A percentile compares a stretch with the other conserved stretches of the same genome.
These are phyloP conservation scores for Phrynosoma platyrhinos DNA, from an alignment of 2,113 vertebrate genomes.

Conservation along the genomic window DNA sequence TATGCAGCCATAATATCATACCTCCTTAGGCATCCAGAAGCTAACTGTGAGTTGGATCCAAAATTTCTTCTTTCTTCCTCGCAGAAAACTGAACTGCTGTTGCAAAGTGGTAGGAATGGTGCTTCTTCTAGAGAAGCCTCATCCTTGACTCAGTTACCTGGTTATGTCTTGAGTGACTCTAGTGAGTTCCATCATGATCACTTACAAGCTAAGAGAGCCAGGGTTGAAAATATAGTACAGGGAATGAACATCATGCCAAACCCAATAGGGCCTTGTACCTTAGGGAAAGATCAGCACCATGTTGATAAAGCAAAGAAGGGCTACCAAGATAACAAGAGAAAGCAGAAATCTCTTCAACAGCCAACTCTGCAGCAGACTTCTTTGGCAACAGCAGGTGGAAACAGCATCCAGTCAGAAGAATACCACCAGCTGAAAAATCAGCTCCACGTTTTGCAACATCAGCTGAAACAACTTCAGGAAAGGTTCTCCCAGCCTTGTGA, in stretches of 20 bases:
- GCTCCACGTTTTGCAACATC: constrained; percentile 87
- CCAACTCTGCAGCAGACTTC: constrained; percentile 70
- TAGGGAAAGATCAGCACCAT: constrained; percentile 60
- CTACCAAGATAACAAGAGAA: constrained; percentile 85
- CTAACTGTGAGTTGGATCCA: constrained; percentile 77
- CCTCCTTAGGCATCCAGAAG: constrained; percentile 77
- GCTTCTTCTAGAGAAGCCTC: constrained; percentile 74
- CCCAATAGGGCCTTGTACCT: constrained; percentile 39
- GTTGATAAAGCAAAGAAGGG: constrained; percentile 68
- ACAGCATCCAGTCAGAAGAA: constrained; percentile 74
- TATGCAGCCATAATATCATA: constrained; percentile 81
- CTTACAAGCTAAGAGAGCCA: constrained; percentile 87
- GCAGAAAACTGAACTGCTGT: constrained; percentile 62
- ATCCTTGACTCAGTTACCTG: constrained; percentile 47
- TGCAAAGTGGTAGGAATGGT: constrained; percentile 73
- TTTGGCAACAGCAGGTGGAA: constrained; percentile 6
- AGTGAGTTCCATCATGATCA: constrained; percentile 80
- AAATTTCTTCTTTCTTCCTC: constrained; percentile 75
- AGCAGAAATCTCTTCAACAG: constrained; percentile 83
- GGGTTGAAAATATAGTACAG: constrained; percentile 92
- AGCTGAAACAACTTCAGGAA: constrained; percentile 86
- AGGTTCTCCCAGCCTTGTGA: constrained; percentile 84
- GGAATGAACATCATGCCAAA: constrained; percentile 85
- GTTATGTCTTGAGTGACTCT: constrained; percentile 65
- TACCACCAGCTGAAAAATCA: constrained; percentile 87